phyloP scores from a whole-genome alignment of 2,797 vertebrate species.

The Crax fasciolata region DNA sequence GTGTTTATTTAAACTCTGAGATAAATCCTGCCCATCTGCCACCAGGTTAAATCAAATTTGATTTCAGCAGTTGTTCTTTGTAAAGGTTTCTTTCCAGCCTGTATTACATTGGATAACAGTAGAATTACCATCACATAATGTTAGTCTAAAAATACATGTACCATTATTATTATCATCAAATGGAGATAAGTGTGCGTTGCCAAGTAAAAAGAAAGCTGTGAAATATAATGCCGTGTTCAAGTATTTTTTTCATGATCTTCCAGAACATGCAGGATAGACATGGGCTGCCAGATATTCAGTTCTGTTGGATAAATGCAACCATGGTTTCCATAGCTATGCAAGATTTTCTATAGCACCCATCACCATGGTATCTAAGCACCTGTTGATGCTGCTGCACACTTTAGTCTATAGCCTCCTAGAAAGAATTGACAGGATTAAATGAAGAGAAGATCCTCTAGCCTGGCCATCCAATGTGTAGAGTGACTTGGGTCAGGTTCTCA shows the following conservation, averaged over 20 bases:
- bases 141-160: constrained; percentile 75
- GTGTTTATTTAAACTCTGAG: constrained; percentile 29
- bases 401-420: neutral
- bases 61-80: constrained; percentile 33
- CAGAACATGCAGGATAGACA: constrained; percentile 58
- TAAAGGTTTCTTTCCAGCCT: constrained; percentile 33
- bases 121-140: constrained; percentile 65
- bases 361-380: constrained; percentile 51
- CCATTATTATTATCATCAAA: constrained; percentile 74
- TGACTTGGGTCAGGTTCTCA: neutral
- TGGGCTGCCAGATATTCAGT: constrained; percentile 53
- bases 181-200: constrained; percentile 51
- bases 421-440: constrained; percentile 6
- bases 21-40: neutral
- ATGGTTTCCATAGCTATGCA: constrained; percentile 71
- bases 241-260: constrained; percentile 59
- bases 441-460: neutral
- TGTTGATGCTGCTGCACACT: constrained; percentile 15
- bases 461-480: neutral
- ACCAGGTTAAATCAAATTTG: constrained; percentile 30
- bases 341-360: constrained; percentile 58
- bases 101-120: constrained; percentile 9
- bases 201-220: constrained; percentile 70
- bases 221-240: constrained; percentile 47
- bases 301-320: constrained; percentile 55